Evolutionary conservation across 2,888 invertebrate genomes (phyloP).

Genomic region (Trilocha varians): DNA sequence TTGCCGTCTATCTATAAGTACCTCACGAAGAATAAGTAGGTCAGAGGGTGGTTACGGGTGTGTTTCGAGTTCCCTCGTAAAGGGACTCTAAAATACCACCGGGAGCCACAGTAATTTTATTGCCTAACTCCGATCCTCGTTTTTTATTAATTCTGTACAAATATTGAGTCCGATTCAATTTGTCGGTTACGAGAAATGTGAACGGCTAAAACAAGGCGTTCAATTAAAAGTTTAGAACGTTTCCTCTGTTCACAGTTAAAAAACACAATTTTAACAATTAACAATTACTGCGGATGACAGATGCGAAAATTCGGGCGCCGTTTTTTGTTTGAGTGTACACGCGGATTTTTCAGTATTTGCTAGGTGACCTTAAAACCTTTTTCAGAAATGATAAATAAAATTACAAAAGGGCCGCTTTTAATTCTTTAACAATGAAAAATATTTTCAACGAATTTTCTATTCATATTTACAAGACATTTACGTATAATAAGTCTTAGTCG

Average conservation of each 20-base stretch:
- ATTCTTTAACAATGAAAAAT: too few relatives aligned
- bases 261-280: conserved; percentile 3
- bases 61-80: conserved; percentile 21
- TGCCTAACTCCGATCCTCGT: conserved; percentile 17
- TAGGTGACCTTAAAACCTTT: too few relatives aligned
- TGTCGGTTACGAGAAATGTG: conserved; percentile 8
- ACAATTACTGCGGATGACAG: neutral
- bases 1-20: neutral
- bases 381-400: too few relatives aligned
- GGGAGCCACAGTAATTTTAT: conserved; percentile 33
- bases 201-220: conserved; percentile 6
- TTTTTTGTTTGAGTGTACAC: neutral
- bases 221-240: conserved; percentile 18
- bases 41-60: conserved; percentile 39
- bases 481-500: too few relatives aligned
- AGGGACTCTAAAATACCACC: conserved; percentile 10
- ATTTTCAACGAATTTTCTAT: too few relatives aligned
- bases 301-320: neutral
- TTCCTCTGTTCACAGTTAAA: conserved; percentile 23
- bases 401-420: too few relatives aligned
- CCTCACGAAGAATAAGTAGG: conserved; percentile 36
- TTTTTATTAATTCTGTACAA: conserved; percentile 24
- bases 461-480: too few relatives aligned
- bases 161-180: conserved; percentile 17
- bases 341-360: too few relatives aligned